These are phyloP conservation scores for Phrynocephalus versicolor DNA, from an alignment of 2,113 vertebrate species.

Conservation along the genomic window DNA sequence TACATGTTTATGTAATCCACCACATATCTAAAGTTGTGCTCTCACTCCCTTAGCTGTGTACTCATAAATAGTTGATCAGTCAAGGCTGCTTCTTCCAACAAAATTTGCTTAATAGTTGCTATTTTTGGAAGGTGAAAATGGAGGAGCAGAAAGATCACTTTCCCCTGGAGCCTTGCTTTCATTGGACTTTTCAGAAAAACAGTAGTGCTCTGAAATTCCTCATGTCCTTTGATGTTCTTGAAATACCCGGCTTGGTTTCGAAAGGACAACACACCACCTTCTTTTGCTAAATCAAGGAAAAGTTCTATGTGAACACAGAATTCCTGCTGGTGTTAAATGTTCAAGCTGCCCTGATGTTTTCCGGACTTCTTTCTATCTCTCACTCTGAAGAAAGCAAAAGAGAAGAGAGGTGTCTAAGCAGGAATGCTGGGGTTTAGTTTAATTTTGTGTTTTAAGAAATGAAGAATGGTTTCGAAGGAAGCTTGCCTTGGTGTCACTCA, in stretches of 20 bases:
- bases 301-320: neutral
- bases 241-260: neutral
- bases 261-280: neutral
- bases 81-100: neutral
- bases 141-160: neutral
- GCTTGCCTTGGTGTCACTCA: neutral
- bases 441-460: neutral
- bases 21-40: slow-evolving; percentile 15
- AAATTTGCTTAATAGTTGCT: neutral
- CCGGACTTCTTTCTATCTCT: neutral
- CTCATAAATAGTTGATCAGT: slow-evolving; percentile 20
- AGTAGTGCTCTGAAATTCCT: neutral
- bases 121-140: neutral
- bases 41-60: neutral
- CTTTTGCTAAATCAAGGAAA: neutral
- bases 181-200: neutral
- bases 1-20: slow-evolving; percentile 48
- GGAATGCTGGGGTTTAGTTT: neutral
- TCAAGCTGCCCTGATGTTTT: neutral
- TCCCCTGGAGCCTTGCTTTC: neutral
- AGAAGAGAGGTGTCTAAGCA: neutral
- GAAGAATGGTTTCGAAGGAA: neutral
- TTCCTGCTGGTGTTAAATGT: neutral
- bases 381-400: neutral
- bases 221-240: neutral